phyloP scores from a whole-genome alignment of 1,140 invertebrate species.

The Eriosoma lanigerum region DNA sequence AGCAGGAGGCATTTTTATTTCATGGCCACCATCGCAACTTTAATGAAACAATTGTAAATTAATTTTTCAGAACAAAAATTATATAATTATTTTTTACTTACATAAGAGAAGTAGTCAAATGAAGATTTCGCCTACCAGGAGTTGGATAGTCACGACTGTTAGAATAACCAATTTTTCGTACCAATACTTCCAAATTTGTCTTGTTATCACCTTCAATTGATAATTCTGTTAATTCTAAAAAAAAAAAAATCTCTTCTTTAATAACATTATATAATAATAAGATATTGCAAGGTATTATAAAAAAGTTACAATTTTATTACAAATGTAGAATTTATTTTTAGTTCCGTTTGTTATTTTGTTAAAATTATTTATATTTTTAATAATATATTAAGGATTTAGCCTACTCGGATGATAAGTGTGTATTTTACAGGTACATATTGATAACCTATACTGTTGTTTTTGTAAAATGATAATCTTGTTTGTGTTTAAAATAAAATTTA shows the following conservation, averaged over 20 bases:
- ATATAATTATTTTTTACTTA: slow-evolving; percentile 58
- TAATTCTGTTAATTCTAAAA: slow-evolving; percentile 82
- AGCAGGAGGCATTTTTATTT: slow-evolving; percentile 71
- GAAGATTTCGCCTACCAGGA: slow-evolving; percentile 84
- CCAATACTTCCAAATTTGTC: slow-evolving; percentile 82
- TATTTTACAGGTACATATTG: no score
- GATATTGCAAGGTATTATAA: slow-evolving; percentile 57
- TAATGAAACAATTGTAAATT: slow-evolving; percentile 7
- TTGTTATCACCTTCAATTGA: slow-evolving; percentile 87
- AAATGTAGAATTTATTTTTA: no score
- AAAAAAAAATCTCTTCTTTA: slow-evolving; percentile 12
- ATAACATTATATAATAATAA: slow-evolving; percentile 52
- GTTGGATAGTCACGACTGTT: slow-evolving; percentile 89
- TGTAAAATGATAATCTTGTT: no score
- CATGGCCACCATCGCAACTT: slow-evolving; percentile 71
- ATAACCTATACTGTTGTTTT: no score
- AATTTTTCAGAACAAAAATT: slow-evolving; percentile 2
- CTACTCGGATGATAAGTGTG: no score
- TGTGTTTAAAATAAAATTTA: no score
- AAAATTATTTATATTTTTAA: no score
- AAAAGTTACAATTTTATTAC: no score
- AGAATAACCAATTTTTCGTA: slow-evolving; percentile 86
- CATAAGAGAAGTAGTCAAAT: slow-evolving; percentile 76
- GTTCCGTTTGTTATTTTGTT: no score
- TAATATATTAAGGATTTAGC: no score